phyloP scores from a whole-genome alignment of 1,140 invertebrate genomes.

The Meloidogyne exigua region DNA sequence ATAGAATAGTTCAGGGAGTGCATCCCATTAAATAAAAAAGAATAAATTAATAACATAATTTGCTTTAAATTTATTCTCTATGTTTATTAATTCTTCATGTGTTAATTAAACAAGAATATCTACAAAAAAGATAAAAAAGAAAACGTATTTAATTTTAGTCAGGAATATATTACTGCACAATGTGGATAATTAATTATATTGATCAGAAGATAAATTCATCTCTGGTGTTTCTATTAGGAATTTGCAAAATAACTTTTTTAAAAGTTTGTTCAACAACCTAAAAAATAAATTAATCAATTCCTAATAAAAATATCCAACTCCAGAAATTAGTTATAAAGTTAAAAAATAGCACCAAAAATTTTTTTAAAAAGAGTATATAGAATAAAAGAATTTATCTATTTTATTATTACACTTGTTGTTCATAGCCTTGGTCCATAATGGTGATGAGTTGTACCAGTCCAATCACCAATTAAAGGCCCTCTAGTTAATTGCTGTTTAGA shows the following conservation, averaged over 20 bases:
- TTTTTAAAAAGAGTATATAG: neutral
- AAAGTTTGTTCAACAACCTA: too few species aligned
- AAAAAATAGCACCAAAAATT: neutral
- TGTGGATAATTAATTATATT: too few species aligned
- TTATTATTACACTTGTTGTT: neutral
- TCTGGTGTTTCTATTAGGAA: too few species aligned
- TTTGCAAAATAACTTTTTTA: too few species aligned
- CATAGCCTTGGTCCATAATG: neutral
- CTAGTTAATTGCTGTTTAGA: constrained; percentile 47
- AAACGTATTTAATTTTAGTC: too few species aligned
- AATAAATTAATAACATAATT: neutral
- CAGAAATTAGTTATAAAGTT: neutral
- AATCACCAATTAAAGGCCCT: constrained; percentile 54
- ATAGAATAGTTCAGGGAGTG: neutral
- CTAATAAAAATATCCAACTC: neutral
- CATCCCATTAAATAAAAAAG: neutral
- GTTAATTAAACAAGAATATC: neutral
- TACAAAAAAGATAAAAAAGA: neutral
- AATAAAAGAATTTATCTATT: neutral
- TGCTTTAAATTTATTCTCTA: too few species aligned
- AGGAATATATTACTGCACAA: too few species aligned
- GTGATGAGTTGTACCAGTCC: constrained; percentile 33
- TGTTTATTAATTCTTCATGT: too few species aligned
- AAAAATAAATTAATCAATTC: neutral
- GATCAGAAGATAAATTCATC: too few species aligned